These are phyloP conservation scores for Allacma fusca DNA, from an alignment of 2,888 invertebrate species.

Conservation along the genomic window DNA sequence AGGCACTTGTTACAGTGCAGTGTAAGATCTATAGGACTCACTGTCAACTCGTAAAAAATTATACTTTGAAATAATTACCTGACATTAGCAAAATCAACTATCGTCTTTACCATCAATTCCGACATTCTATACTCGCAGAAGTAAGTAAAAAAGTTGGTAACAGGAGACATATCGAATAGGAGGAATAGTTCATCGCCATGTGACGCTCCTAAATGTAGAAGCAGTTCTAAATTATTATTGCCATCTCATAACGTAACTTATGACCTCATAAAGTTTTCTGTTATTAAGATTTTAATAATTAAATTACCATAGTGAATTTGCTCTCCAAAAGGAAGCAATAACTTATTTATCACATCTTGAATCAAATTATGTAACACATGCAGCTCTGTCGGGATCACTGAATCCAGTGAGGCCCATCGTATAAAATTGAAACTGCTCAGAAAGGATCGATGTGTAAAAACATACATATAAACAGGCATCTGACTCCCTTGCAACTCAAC, in stretches of 20 bases:
- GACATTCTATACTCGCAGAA: slow-evolving; percentile 6
- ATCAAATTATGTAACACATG: background rate
- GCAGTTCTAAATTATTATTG: too few relatives aligned
- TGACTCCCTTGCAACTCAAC: background rate
- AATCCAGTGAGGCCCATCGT: slow-evolving; percentile 4
- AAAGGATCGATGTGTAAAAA: background rate
- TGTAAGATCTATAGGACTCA: too few relatives aligned
- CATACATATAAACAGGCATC: slow-evolving; percentile 7
- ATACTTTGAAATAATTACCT: background rate
- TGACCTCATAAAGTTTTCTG: too few relatives aligned
- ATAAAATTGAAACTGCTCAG: background rate
- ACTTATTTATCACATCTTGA: background rate
- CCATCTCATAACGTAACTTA: too few relatives aligned
- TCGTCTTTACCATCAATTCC: background rate
- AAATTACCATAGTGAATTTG: background rate
- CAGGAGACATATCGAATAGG: background rate
- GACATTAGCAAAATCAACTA: slow-evolving; percentile 1
- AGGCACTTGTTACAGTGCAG: too few relatives aligned
- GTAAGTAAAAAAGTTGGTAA: background rate
- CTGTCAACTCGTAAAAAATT: too few relatives aligned
- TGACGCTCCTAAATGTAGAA: background rate
- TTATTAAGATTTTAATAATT: background rate
- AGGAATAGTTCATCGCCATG: slow-evolving; percentile 17
- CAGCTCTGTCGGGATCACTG: background rate
- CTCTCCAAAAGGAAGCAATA: background rate